These are phyloP conservation scores for Sakesphorus luctuosus DNA, from an alignment of 2,113 vertebrate species.

Conservation along the genomic window DNA sequence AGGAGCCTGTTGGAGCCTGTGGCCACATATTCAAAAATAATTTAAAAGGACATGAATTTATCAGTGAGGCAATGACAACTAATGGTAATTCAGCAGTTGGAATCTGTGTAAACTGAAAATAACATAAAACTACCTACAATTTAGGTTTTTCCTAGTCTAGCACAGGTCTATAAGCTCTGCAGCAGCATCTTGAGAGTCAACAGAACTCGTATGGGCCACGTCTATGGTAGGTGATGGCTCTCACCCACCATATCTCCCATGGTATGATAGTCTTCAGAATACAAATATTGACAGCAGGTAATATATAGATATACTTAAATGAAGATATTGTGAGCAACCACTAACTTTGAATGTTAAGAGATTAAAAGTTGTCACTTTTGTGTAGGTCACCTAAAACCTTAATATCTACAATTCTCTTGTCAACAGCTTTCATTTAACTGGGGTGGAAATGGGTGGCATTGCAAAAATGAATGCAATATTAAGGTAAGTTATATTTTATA, in stretches of 20 bases:
- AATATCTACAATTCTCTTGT: background rate
- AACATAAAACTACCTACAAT: background rate
- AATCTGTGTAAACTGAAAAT: background rate
- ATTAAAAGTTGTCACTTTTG: background rate
- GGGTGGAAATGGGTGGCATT: background rate
- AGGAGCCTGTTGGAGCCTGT: background rate
- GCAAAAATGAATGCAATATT: background rate
- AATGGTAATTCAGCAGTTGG: background rate
- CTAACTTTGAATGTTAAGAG: background rate
- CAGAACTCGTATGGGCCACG: background rate
- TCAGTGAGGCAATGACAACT: background rate
- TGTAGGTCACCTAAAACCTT: background rate
- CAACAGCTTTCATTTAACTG: background rate
- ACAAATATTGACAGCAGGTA: background rate
- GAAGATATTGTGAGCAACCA: background rate
- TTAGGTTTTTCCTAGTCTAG: background rate
- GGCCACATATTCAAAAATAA: slow-evolving; percentile 37
- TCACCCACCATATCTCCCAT: background rate
- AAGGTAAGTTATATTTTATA: background rate
- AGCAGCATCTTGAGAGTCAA: background rate
- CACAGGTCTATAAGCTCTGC: background rate
- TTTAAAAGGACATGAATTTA: slow-evolving; percentile 37
- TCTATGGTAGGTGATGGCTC: background rate
- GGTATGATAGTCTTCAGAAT: background rate
- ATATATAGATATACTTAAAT: background rate